These are phyloP conservation scores for Digitonthophagus gazella DNA, from an alignment of 2,888 invertebrate genomes.

Conservation along the genomic window DNA sequence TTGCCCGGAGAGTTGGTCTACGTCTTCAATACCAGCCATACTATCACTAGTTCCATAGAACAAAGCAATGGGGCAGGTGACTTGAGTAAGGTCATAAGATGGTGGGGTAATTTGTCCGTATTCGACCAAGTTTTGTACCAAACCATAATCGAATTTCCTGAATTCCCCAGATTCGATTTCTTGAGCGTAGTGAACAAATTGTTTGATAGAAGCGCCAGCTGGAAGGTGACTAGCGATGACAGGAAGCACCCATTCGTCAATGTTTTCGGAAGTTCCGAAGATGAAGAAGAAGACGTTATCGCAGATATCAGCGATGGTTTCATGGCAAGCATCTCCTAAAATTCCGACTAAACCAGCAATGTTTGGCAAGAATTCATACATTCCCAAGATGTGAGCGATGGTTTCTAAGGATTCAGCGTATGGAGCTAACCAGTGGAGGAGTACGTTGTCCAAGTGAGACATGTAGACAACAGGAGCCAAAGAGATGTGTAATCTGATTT, in stretches of 20 bases:
- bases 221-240: slow-evolving; percentile 23
- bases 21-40: slow-evolving; percentile 54
- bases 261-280: slow-evolving; percentile 58
- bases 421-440: slow-evolving; percentile 43
- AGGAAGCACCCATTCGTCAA: slow-evolving; percentile 44
- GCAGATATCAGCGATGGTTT: slow-evolving; percentile 61
- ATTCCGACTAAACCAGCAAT: slow-evolving; percentile 54
- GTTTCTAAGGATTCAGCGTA: slow-evolving; percentile 19
- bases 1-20: slow-evolving; percentile 53
- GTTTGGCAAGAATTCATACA: slow-evolving; percentile 64
- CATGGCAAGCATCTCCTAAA: slow-evolving; percentile 57
- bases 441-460: slow-evolving; percentile 52
- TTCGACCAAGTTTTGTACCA: slow-evolving; percentile 33
- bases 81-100: slow-evolving; percentile 47
- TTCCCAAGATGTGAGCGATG: slow-evolving; percentile 52
- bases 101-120: slow-evolving; percentile 50
- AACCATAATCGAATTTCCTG: slow-evolving; percentile 59
- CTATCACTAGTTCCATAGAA: slow-evolving; percentile 55
- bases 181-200: slow-evolving; percentile 73
- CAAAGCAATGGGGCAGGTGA: slow-evolving; percentile 51
- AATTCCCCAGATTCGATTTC: slow-evolving; percentile 51
- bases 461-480: slow-evolving; percentile 62
- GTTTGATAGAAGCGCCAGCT: slow-evolving; percentile 56
- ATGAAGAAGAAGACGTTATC: slow-evolving; percentile 65
- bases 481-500: slow-evolving; percentile 59